These are phyloP conservation scores for Mythimna albipuncta DNA, from an alignment of 2,888 invertebrate species.

Conservation along the genomic window DNA sequence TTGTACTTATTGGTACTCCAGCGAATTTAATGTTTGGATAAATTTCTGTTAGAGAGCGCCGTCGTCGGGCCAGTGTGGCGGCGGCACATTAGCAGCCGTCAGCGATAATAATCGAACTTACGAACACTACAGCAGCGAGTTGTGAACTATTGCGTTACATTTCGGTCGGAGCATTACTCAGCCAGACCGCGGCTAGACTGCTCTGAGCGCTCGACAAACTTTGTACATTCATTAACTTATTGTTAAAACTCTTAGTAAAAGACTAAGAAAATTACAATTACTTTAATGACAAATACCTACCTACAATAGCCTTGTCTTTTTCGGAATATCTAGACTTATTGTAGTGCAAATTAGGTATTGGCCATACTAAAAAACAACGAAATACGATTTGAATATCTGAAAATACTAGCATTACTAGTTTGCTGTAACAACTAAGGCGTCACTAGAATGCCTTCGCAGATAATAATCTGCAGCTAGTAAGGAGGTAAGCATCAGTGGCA, in stretches of 20 bases:
- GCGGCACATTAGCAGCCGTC: constrained; percentile 26
- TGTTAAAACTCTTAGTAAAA: neutral
- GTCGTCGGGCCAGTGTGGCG: neutral
- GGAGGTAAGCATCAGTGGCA: constrained; percentile 17
- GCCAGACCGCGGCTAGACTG: constrained; percentile 6
- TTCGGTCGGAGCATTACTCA: constrained; percentile 5
- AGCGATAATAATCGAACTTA: constrained; percentile 8
- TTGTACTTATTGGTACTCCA: neutral
- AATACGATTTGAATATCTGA: neutral
- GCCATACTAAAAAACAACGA: neutral
- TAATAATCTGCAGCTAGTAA: too few relatives aligned
- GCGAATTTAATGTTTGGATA: neutral
- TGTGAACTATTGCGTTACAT: constrained; percentile 2
- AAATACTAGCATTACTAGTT: too few relatives aligned
- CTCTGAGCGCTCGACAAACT: neutral
- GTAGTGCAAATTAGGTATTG: neutral
- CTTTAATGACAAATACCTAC: too few relatives aligned
- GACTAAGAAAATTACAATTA: neutral
- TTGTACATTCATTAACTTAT: neutral
- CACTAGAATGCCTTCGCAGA: neutral
- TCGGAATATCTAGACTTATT: neutral
- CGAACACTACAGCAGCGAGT: constrained; percentile 4
- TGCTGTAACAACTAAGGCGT: neutral
- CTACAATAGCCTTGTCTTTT: neutral
- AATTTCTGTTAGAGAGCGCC: neutral